These are phyloP conservation scores for Ganaspis brasiliensis DNA, from an alignment of 2,888 invertebrate genomes.

Conservation along the genomic window DNA sequence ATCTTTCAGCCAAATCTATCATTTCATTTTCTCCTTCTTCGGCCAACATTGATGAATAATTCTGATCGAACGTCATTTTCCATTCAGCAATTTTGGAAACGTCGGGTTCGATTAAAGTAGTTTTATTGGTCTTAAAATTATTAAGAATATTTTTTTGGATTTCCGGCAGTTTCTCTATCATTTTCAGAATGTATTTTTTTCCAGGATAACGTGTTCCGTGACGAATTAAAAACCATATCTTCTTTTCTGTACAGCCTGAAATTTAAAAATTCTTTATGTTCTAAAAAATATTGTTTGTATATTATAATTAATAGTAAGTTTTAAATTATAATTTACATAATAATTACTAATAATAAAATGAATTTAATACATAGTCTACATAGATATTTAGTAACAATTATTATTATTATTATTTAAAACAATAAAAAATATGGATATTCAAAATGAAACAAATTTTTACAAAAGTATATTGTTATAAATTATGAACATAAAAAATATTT, in stretches of 20 bases:
- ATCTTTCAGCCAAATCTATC: slow-evolving; percentile 87
- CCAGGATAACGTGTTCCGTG: slow-evolving; percentile 91
- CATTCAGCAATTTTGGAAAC: slow-evolving; percentile 83
- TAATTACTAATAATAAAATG: too few relatives aligned
- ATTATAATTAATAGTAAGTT: background rate
- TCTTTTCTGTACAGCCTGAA: slow-evolving; percentile 85
- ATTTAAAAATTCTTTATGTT: background rate
- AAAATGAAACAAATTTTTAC: too few relatives aligned
- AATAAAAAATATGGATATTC: too few relatives aligned
- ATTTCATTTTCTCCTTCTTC: slow-evolving; percentile 90
- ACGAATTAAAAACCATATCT: slow-evolving; percentile 89
- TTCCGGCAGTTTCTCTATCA: slow-evolving; percentile 82
- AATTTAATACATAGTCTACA: too few relatives aligned
- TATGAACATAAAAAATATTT: too few relatives aligned
- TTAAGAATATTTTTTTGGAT: slow-evolving; percentile 83
- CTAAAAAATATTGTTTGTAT: background rate
- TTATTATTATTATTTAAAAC: too few relatives aligned
- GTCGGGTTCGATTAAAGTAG: slow-evolving; percentile 79
- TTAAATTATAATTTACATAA: background rate
- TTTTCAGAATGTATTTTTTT: slow-evolving; percentile 82
- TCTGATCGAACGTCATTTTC: slow-evolving; percentile 82
- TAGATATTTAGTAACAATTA: too few relatives aligned
- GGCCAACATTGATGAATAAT: slow-evolving; percentile 84
- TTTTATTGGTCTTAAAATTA: slow-evolving; percentile 81
- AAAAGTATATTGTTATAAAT: too few relatives aligned